Base-by-base conservation (phyloP, 2,113 vertebrate species). In the Protomyctophum bolini region DNA sequence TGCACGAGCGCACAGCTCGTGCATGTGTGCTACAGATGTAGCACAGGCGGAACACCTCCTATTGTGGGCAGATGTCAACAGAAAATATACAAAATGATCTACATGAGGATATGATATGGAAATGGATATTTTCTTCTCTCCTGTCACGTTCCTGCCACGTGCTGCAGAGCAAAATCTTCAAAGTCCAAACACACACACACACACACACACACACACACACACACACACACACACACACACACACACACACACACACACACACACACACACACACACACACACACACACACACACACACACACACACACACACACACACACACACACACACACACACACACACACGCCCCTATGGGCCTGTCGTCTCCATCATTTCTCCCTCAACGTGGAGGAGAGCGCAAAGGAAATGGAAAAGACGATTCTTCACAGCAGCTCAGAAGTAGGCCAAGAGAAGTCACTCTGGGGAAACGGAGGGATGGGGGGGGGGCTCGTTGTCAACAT, bases 361-460 rank as follows among this genome's bases (percentile, higher is more conserved):
- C 60, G 70, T 81, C 67, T 89, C 85, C 77, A 88, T 92, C 83
- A 82, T 33, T 80, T 82, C 75, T 68, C 10, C 76, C 77, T 9
- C 83, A 73, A 84, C 73, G 10, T 49, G 80, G 71, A 73, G 79
- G 74, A 7, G 33, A 60, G 52, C 72, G 66, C 69, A 57, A 76
- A n/a, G 29, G 52, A 28, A 41, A 9, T 68, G 77, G 75, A 62
- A 79, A 68, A 84, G 85, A 65, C 70, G 46, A 91, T 92, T 91
- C 80, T 90, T 88, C 89, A 90, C 77, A 82, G 78, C 62, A 65
- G 80, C 63, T 87, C 73, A 73, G 87, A 93, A 92, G 88, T 93
- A 92, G 92, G 91, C 72, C 92, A 93, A 76, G 70, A 55, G 85
- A 80, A 66, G 76, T 87, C 87, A 82, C 81, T 70, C 78, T 41